phyloP scores from a whole-genome alignment of 2,113 vertebrate genomes.

The Butorides virescens region DNA sequence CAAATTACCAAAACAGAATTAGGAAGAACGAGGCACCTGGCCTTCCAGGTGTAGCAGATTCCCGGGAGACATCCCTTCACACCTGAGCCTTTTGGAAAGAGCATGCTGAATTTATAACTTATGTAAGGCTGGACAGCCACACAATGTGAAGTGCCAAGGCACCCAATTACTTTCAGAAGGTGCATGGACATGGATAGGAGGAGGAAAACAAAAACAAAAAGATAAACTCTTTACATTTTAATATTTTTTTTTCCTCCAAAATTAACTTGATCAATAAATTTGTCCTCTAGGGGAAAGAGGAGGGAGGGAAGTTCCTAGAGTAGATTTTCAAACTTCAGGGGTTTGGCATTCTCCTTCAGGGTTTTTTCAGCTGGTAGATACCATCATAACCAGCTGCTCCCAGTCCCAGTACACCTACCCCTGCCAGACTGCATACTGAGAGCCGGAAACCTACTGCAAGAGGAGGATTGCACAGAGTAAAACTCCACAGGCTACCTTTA shows the following conservation, averaged over 20 bases:
- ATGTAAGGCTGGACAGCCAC: neutral
- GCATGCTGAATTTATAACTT: neutral
- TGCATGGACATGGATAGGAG: neutral
- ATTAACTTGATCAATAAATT: neutral
- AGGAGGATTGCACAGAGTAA: neutral
- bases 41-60: neutral
- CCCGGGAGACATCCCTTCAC: neutral
- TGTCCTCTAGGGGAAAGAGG: neutral
- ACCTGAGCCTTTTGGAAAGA: neutral
- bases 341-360: neutral
- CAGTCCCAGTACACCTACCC: neutral
- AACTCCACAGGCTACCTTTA: neutral
- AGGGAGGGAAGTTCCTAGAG: neutral
- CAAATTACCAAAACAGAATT: neutral
- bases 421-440: neutral
- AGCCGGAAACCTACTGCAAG: neutral
- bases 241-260: neutral
- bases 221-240: neutral
- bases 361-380: neutral
- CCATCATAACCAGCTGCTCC: neutral
- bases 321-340: neutral
- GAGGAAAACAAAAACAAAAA: neutral
- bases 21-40: neutral
- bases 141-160: slow-evolving; percentile 1
- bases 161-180: slow-evolving; percentile 43